Percentiles rank a stretch among this genome's conserved stretches.
Evolutionary conservation across 2,113 vertebrate species (phyloP).

Genomic region (Phylloscopus trochiloides): DNA sequence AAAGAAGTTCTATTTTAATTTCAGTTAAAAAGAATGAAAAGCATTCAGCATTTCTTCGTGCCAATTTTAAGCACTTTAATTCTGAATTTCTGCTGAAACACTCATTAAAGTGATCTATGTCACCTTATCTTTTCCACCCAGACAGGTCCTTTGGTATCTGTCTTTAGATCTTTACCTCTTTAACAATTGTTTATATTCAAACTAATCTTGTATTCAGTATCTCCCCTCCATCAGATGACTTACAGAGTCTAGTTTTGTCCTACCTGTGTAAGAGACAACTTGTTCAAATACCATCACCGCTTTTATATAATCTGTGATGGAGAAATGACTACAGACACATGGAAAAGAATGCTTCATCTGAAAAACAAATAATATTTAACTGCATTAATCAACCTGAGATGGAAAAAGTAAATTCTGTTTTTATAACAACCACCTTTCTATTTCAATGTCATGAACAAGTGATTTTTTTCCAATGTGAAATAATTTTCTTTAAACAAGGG

Average conservation of each 20-base stretch:
- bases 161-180: conserved; percentile 27
- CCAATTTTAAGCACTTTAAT: background rate
- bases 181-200: background rate
- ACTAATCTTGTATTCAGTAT: background rate
- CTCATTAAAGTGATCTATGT: conserved; percentile 28
- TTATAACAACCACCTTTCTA: background rate
- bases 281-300: background rate
- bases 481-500: background rate
- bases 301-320: background rate
- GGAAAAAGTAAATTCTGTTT: background rate
- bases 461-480: background rate
- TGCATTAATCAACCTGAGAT: background rate
- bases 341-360: background rate
- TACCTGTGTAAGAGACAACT: background rate
- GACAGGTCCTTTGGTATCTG: conserved; percentile 10
- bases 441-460: background rate
- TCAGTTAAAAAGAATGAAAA: conserved; percentile 19
- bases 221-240: background rate
- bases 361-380: background rate
- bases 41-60: background rate
- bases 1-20: background rate
- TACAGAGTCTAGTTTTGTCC: background rate
- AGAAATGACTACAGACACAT: background rate
- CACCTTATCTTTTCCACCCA: conserved; percentile 14
- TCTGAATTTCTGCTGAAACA: background rate